Evolutionary conservation across 1,140 invertebrate genomes (phyloP), one percentile per base, ranked within the genome.

Genomic region (Drosophila persimilis): DNA sequence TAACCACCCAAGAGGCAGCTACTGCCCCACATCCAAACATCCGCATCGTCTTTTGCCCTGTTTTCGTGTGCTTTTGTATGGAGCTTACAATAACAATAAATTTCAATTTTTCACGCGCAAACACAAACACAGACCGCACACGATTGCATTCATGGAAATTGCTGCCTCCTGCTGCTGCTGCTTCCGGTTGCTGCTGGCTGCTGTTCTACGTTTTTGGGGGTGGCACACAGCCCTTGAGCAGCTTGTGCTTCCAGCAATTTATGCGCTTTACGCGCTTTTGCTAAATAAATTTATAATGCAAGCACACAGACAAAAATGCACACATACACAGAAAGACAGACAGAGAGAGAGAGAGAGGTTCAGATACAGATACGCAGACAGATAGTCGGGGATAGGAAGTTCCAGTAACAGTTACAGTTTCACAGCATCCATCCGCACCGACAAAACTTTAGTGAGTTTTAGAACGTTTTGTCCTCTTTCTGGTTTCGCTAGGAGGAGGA

Each of bases 271-370:
- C 70, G 78, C 83, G 81, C 74, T 70, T 86, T 86, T 73, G 71
- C 74, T 76, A 86, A 88, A 86, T 86, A 86, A 86, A 86, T 86
- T 86, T 86, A 85, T 77, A 86, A 78, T 84, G 64, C 56, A 47
- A 62, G 47, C 64, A 64, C 51, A 61, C 15, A 64, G 47, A 58
- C 44, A 46, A 47, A 54, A 20, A 24, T 5, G 3, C 24, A 26
- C 24, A 26, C 24, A 26, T 26, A 5, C 24, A 26, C 24, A 26
- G 5, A 20, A 20, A 20, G 20, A 20, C 20, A 26, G 24, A 51
- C 20, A 26, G 24, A 51, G 20, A 50, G 43, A 67, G 5, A 59
- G 8, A 73, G 8, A 26, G 5, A 26, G 4, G 24, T 5, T 5
- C 24, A 26, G 24, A 26, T 26, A 26, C 24, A 26, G 24, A 58